Evolutionary conservation across 2,888 invertebrate genomes (phyloP).

Genomic region (Gasteruption jaculator): DNA sequence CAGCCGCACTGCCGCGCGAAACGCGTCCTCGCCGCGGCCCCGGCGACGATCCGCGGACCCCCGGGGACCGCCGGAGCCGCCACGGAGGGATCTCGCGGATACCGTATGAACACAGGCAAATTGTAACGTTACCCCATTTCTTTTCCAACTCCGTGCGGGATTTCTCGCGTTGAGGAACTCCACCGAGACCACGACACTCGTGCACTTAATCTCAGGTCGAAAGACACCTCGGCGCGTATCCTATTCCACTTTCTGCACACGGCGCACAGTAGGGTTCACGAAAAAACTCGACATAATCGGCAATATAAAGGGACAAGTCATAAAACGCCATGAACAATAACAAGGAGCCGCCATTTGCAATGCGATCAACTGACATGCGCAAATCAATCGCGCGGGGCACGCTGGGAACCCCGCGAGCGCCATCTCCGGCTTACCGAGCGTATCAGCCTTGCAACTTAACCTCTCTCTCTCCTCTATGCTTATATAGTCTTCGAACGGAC

Average conservation of each 20-base stretch:
- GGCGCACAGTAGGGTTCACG: constrained; percentile 39
- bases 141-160: constrained; percentile 45
- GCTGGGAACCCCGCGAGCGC: constrained; percentile 42
- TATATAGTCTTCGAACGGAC: no score
- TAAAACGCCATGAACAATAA: constrained; percentile 92
- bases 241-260: constrained; percentile 43
- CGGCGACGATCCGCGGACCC: no score
- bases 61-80: no score
- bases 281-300: constrained; percentile 49
- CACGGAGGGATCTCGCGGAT: constrained; percentile 35
- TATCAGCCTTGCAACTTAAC: constrained; percentile 31
- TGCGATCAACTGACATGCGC: constrained; percentile 77
- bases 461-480: constrained; percentile 19
- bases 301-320: constrained; percentile 51
- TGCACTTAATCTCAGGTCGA: constrained; percentile 38
- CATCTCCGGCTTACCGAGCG: constrained; percentile 47
- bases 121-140: constrained; percentile 51
- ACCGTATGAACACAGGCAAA: constrained; percentile 44
- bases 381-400: constrained; percentile 53
- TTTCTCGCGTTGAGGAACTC: constrained; percentile 38
- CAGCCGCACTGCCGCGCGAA: background rate
- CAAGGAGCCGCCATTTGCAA: constrained; percentile 99
- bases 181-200: constrained; percentile 38
- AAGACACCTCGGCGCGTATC: constrained; percentile 36
- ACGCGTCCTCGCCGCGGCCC: background rate